Conservation (phyloP, 1,140 invertebrate species). For the Drosophila dunni region DNA sequence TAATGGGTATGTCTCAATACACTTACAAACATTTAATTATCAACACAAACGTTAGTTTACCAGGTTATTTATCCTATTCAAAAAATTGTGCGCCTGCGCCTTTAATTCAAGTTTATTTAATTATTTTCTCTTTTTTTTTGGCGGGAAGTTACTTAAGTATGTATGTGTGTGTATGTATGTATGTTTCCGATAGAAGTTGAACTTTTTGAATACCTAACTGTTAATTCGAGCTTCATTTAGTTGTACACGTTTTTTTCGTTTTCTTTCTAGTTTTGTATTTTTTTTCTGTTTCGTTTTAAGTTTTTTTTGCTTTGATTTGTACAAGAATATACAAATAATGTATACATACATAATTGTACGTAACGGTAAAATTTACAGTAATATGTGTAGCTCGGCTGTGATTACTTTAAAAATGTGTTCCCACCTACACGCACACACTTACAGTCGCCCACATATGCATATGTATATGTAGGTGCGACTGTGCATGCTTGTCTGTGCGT, state of each 20-base stretch:
- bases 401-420: conserved; percentile 47
- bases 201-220: conserved; percentile 57
- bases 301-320: conserved; percentile 52
- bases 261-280: conserved; percentile 38
- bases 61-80: conserved; percentile 38
- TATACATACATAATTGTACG: conserved; percentile 23
- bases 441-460: conserved; percentile 37
- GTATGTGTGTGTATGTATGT: conserved; percentile 21
- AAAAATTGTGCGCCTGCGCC: conserved; percentile 75
- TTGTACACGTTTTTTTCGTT: conserved; percentile 48
- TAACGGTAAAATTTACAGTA: conserved; percentile 39
- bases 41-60: conserved; percentile 46
- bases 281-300: conserved; percentile 26
- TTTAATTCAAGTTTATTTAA: conserved; percentile 47
- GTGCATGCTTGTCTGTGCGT: conserved; percentile 41
- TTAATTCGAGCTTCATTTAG: conserved; percentile 70
- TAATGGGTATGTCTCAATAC: conserved; percentile 19
- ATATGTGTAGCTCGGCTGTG: conserved; percentile 28
- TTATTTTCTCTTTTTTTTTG: conserved; percentile 12
- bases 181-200: conserved; percentile 27
- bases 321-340: conserved; percentile 72
- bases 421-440: background rate
- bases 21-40: conserved; percentile 60
- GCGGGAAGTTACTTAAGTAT: conserved; percentile 48
- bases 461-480: conserved; percentile 34